Evolutionary conservation across 2,113 vertebrate genomes (phyloP).

Genomic region (Vulpes lagopus): DNA sequence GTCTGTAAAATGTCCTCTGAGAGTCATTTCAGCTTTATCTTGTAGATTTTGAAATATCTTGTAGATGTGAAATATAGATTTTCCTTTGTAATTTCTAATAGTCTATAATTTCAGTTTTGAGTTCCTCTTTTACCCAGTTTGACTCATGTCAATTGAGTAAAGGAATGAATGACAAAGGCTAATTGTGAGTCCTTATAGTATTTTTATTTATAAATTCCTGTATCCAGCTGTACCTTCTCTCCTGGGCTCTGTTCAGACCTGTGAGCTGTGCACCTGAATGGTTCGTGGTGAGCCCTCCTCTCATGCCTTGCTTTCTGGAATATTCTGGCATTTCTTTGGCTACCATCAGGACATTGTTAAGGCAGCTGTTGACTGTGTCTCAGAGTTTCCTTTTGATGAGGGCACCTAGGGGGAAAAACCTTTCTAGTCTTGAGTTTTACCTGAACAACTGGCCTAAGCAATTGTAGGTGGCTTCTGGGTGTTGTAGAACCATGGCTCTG

Average conservation of each 20-base stretch:
- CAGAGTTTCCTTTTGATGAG: not conserved
- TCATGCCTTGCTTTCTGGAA: not conserved
- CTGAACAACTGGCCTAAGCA: not conserved
- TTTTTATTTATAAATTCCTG: not conserved
- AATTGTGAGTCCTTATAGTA: not conserved
- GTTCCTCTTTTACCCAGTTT: not conserved
- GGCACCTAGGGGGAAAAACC: too few species aligned
- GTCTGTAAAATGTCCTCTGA: not conserved
- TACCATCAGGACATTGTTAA: too few species aligned
- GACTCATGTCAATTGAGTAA: not conserved
- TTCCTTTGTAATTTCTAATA: not conserved
- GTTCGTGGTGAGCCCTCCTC: rapidly evolving
- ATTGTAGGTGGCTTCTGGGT: not conserved
- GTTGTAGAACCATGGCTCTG: not conserved
- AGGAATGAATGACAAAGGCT: not conserved
- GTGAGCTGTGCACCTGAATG: not conserved
- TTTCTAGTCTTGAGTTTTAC: not conserved
- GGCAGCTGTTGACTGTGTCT: not conserved
- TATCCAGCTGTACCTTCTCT: too few species aligned
- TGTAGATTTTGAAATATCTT: not conserved
- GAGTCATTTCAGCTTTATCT: not conserved
- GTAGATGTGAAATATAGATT: not conserved
- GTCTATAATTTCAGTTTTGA: not conserved
- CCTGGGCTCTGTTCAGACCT: not conserved
- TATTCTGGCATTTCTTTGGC: not conserved